A percentile compares a stretch with the other conserved stretches of the same genome.
Conservation (phyloP, 1,140 invertebrate species). For the Camponotus vicinus region DNA sequence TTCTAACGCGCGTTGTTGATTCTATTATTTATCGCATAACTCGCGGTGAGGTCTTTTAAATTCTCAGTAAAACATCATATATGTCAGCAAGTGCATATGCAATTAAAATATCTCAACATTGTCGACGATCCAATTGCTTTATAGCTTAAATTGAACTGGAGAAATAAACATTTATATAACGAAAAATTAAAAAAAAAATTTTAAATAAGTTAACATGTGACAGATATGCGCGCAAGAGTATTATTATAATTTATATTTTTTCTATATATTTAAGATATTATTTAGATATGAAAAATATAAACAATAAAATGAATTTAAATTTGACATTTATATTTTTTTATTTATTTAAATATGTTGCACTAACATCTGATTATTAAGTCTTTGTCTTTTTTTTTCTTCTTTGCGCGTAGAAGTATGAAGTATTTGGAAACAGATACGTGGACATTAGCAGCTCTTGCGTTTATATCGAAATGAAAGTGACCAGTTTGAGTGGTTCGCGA, state of each 20-base stretch:
- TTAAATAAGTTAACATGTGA: background rate
- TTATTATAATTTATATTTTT: constrained; percentile 2
- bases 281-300: background rate
- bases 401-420: background rate
- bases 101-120: background rate
- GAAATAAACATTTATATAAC: background rate
- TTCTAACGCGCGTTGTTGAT: constrained; percentile 29
- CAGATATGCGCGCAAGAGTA: background rate
- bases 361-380: background rate
- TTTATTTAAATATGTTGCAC: background rate
- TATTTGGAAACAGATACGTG: constrained; percentile 7
- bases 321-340: background rate
- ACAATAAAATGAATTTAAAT: background rate
- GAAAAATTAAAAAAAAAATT: background rate
- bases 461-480: constrained; percentile 48
- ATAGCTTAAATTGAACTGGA: background rate
- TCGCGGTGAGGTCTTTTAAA: constrained; percentile 2
- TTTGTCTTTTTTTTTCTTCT: background rate
- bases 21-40: constrained; percentile 42
- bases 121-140: background rate
- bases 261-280: background rate
- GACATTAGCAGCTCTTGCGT: background rate
- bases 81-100: background rate
- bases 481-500: constrained; percentile 44
- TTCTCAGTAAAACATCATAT: constrained; percentile 6